A percentile compares a stretch with the other conserved stretches of the same genome.
Evolutionary conservation across 2,113 vertebrate genomes (phyloP).

Genomic region (Oreochromis tanganicae): DNA sequence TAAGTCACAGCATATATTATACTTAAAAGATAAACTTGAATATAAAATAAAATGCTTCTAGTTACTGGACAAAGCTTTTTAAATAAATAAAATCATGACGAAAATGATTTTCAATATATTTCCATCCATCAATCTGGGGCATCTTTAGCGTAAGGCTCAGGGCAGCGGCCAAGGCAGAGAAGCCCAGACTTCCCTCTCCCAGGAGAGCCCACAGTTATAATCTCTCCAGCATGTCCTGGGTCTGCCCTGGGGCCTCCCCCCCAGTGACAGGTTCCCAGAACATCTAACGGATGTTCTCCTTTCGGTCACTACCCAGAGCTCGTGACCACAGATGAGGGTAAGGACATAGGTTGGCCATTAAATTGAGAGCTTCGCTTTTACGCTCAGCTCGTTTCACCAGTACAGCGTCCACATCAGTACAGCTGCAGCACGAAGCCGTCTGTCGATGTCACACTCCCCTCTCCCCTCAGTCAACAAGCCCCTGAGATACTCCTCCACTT

Average conservation of each 20-base stretch:
- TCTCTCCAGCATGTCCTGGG: neutral
- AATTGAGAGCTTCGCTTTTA: neutral
- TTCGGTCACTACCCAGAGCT: neutral
- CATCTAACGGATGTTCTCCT: neutral
- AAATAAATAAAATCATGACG: fast-evolving
- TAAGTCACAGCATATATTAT: neutral
- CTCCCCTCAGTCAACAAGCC: neutral
- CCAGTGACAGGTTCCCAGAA: neutral
- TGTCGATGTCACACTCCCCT: neutral
- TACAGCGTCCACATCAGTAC: neutral
- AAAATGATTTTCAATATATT: neutral
- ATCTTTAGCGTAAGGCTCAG: neutral
- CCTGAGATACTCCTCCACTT: neutral
- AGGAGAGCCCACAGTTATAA: neutral
- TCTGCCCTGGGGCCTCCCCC: neutral
- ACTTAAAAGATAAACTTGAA: neutral
- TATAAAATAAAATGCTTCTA: neutral
- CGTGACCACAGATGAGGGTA: neutral
- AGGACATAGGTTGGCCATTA: neutral
- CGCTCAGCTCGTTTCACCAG: neutral
- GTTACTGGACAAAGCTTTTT: neutral
- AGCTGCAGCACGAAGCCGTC: neutral
- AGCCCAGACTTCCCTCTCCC: neutral
- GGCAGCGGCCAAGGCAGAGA: neutral
- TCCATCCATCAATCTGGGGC: neutral